Percentiles rank a stretch among this genome's conserved stretches.
These are phyloP conservation scores for Capra hircus DNA, from an alignment of 2,113 vertebrate genomes.

Conservation along the genomic window DNA sequence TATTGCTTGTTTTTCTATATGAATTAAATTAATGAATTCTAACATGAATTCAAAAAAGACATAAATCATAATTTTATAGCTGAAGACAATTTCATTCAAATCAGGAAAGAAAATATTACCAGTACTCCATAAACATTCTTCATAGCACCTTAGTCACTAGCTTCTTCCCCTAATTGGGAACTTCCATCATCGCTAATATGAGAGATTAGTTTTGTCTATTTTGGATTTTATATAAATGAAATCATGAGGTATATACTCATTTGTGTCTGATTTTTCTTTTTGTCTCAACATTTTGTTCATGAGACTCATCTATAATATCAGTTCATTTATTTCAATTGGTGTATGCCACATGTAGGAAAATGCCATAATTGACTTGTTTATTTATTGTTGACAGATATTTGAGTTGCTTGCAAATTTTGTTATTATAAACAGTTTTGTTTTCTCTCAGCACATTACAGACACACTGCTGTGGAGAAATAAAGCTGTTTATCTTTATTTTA, in stretches of 20 bases:
- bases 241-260: background rate
- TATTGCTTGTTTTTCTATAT: background rate
- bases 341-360: background rate
- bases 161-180: background rate
- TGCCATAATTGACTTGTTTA: background rate
- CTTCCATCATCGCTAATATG: background rate
- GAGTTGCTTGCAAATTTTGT: background rate
- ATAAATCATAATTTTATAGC: background rate
- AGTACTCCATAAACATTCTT: background rate
- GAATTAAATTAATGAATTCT: background rate
- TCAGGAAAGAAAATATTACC: background rate
- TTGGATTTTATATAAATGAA: background rate
- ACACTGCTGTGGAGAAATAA: background rate
- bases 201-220: background rate
- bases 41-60: background rate
- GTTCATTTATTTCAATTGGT: background rate
- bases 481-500: background rate
- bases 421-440: background rate
- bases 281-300: background rate
- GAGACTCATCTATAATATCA: background rate
- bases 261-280: background rate
- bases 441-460: background rate
- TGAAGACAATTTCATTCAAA: background rate
- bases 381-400: background rate
- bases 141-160: background rate